A percentile compares a stretch with the other conserved stretches of the same genome.
phyloP scores from a whole-genome alignment of 2,888 invertebrate species.

The Rhabditophanes sp. region DNA sequence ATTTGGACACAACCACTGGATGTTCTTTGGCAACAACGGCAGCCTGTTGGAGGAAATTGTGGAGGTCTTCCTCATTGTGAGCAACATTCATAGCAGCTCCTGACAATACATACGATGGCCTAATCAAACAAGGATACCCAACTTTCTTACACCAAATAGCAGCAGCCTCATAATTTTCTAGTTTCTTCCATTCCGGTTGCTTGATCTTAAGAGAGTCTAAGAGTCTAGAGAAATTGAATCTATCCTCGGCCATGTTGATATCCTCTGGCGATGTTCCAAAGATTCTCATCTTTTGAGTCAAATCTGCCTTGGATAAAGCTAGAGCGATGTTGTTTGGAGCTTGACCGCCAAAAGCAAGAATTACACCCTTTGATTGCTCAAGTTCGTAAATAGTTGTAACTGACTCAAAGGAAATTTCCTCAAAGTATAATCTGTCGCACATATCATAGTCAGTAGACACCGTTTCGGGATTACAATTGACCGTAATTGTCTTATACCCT shows the following conservation, averaged over 20 bases:
- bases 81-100: constrained; percentile 99
- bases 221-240: constrained; percentile 95
- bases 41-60: constrained; percentile 66
- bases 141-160: constrained; percentile 55
- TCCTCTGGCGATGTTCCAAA: constrained; percentile 86
- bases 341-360: constrained; percentile 94
- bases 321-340: constrained; percentile 99
- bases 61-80: constrained; percentile 73
- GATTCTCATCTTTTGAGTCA: constrained; percentile 51
- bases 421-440: constrained; percentile 94
- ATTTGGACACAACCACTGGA: constrained; percentile 96
- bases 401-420: constrained; percentile 65
- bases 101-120: constrained; percentile 92
- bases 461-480: constrained; percentile 98
- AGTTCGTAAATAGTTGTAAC: constrained; percentile 58
- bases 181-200: constrained; percentile 90
- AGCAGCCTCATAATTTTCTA: constrained; percentile 63
- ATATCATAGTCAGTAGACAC: constrained; percentile 99
- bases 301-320: constrained; percentile 59
- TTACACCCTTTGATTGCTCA: constrained; percentile 81
- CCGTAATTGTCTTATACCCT: constrained; percentile 72
- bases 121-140: constrained; percentile 84
- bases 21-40: constrained; percentile 81
- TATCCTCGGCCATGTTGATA: constrained; percentile 91
- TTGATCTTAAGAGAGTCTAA: constrained; percentile 67